Evolutionary conservation across 2,888 invertebrate genomes (phyloP).

Genomic region (Leucophenga montana): DNA sequence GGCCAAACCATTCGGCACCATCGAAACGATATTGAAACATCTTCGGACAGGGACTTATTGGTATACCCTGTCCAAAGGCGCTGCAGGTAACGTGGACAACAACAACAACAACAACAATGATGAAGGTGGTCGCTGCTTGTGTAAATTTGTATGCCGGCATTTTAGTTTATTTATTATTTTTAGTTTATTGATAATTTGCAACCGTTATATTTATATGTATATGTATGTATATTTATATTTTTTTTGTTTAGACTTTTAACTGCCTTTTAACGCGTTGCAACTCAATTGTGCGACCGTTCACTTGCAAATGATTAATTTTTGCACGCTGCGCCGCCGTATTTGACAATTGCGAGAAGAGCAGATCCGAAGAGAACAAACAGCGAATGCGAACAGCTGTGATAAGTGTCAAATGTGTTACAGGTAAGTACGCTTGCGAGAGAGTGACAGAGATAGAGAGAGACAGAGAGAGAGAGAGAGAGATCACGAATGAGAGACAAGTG

Average conservation of each 20-base stretch:
- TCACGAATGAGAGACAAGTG: no score
- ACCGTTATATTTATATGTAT: no score
- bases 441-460: no score
- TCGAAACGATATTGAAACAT: slow-evolving; percentile 73
- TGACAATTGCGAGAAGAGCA: no score
- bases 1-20: slow-evolving; percentile 72
- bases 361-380: no score
- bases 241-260: not conserved
- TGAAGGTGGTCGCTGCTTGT: slow-evolving; percentile 45
- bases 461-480: no score
- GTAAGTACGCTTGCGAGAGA: no score
- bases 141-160: slow-evolving; percentile 18
- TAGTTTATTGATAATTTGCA: not conserved
- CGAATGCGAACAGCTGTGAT: no score
- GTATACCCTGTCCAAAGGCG: slow-evolving; percentile 63
- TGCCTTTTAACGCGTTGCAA: slow-evolving; percentile 35
- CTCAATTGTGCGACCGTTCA: slow-evolving; percentile 42
- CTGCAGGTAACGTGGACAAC: slow-evolving; percentile 51
- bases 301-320: slow-evolving; percentile 39
- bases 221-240: no score
- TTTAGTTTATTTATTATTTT: slow-evolving; percentile 25
- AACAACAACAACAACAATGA: no score
- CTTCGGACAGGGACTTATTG: slow-evolving; percentile 70
- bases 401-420: no score
- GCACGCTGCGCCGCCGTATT: no score